Percentiles rank a stretch among this genome's conserved stretches.
phyloP scores from a whole-genome alignment of 2,888 invertebrate genomes.

The Ariolimax columbianus region DNA sequence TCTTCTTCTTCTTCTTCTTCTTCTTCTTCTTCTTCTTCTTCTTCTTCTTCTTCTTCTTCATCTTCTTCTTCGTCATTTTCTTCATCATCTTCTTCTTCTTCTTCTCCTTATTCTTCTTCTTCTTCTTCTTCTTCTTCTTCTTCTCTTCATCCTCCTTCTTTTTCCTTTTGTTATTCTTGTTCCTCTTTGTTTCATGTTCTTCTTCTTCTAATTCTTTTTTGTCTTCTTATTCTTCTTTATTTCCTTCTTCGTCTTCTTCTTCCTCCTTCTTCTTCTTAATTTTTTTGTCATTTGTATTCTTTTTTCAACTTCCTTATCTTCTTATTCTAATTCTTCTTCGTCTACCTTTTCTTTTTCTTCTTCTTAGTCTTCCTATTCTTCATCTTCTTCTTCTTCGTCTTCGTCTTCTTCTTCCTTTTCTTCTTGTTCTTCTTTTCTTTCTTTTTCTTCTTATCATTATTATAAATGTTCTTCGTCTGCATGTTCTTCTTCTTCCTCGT shows the following conservation, averaged over 20 bases:
- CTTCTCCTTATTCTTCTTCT: background rate
- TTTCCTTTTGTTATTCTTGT: background rate
- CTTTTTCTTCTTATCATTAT: no score
- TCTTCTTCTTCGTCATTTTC: background rate
- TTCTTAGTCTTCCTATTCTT: no score
- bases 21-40: background rate
- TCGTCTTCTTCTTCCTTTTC: no score
- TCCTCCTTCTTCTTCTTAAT: slow-evolving; percentile 79
- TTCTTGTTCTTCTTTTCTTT: no score
- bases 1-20: background rate
- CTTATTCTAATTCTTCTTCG: no score
- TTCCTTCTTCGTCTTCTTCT: no score
- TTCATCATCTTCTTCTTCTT: background rate
- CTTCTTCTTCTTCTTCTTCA: slow-evolving; percentile 5
- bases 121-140: background rate
- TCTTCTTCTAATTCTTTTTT: slow-evolving; percentile 80
- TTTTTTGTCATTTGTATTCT: background rate
- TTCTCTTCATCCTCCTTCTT: slow-evolving; percentile 1
- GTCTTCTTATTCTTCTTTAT: no score
- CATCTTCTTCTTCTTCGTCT: no score
- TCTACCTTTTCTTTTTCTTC: no score
- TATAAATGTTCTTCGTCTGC: no score
- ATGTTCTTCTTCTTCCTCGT: no score
- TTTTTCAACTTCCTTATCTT: no score
- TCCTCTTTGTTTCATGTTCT: slow-evolving; percentile 56